phyloP scores from a whole-genome alignment of 2,888 invertebrate species.

The Brenthis ino region DNA sequence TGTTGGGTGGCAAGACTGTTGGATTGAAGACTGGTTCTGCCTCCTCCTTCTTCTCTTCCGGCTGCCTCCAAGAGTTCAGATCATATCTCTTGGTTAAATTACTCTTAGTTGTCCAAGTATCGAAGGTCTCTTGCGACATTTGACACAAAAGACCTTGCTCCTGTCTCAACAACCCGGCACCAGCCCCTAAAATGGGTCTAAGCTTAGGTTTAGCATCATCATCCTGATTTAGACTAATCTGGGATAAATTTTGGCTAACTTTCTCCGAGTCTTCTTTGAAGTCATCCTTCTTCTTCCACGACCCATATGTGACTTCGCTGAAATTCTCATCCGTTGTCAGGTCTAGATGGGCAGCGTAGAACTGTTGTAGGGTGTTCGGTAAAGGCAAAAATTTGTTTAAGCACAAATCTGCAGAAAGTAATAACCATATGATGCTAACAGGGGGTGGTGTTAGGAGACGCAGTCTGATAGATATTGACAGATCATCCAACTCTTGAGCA shows the following conservation, averaged over 20 bases:
- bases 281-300: conserved; percentile 73
- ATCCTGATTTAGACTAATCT: conserved; percentile 62
- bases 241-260: conserved; percentile 61
- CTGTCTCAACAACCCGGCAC: conserved; percentile 64
- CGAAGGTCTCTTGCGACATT: conserved; percentile 59
- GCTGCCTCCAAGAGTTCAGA: conserved; percentile 71
- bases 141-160: conserved; percentile 46
- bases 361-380: conserved; percentile 71
- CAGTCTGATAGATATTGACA: conserved; percentile 68
- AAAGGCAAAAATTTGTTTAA: conserved; percentile 74
- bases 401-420: conserved; percentile 70
- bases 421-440: conserved; percentile 68
- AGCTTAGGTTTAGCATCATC: conserved; percentile 69
- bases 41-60: conserved; percentile 63
- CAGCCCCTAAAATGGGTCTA: conserved; percentile 72
- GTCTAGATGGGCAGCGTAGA: conserved; percentile 73
- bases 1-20: conserved; percentile 58
- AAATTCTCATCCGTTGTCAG: conserved; percentile 64
- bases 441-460: conserved; percentile 67
- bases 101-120: conserved; percentile 65
- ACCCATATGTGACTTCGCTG: conserved; percentile 72
- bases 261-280: conserved; percentile 50
- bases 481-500: conserved; percentile 67
- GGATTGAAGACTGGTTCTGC: conserved; percentile 62
- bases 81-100: conserved; percentile 67